Evolutionary conservation across 2,113 vertebrate species (phyloP).

Genomic region (Myocastor coypus): DNA sequence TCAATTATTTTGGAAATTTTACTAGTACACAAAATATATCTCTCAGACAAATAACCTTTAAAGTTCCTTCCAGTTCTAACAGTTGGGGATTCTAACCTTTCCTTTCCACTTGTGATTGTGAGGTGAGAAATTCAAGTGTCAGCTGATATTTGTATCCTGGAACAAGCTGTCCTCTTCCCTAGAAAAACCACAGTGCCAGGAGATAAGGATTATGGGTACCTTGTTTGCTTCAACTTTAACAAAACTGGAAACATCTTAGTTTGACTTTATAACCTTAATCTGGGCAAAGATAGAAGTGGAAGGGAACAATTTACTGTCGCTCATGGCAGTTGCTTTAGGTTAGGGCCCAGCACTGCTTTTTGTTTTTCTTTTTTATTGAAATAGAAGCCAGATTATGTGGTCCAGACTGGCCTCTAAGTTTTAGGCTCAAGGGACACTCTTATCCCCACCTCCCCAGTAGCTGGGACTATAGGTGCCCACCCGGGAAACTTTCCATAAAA

Average conservation of each 20-base stretch:
- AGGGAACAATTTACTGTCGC: background rate
- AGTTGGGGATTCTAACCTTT: slow-evolving; percentile 54
- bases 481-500: background rate
- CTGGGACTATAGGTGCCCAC: background rate
- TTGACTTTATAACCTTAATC: slow-evolving; percentile 9
- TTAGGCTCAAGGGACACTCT: background rate
- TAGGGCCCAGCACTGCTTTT: background rate
- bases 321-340: background rate
- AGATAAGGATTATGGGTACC: background rate
- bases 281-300: slow-evolving; percentile 17
- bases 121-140: slow-evolving; percentile 68
- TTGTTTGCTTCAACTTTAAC: slow-evolving; percentile 31
- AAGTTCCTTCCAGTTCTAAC: slow-evolving; percentile 1
- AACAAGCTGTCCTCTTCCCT: slow-evolving; percentile 33
- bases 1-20: slow-evolving; percentile 52
- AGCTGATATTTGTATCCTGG: slow-evolving; percentile 54
- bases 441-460: background rate
- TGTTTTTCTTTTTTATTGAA: background rate
- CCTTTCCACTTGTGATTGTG: slow-evolving; percentile 24
- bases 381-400: background rate
- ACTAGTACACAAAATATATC: background rate
- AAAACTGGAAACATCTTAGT: background rate
- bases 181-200: background rate
- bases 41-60: slow-evolving; percentile 53
- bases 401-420: background rate